Base-by-base conservation (phyloP, 2,113 vertebrate species). In the Sigmodon hispidus region DNA sequence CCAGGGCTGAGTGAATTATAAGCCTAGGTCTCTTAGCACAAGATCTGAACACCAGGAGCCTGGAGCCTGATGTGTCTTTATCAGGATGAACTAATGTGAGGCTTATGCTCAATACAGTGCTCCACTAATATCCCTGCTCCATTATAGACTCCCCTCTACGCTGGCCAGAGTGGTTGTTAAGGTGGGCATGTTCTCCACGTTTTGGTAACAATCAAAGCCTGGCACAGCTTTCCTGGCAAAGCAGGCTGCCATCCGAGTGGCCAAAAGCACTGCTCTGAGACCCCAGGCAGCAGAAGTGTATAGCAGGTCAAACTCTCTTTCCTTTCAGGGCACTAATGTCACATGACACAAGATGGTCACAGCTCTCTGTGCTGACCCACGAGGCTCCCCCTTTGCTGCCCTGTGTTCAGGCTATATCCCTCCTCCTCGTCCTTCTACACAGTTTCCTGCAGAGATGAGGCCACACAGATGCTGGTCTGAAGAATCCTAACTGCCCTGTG, bases 71-170 rank as follows among this genome's bases (percentile, higher is more conserved):
- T 3, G n/a, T 31, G 77, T 70, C 50, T 83, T 17, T 0, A 8
- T 15, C 7, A 6, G 73, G 83, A 57, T 21, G 22, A 57, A 22
- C 21, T 11, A 36, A 61, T 61, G 24, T 61, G 80, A n/a, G 52
- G n/a, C 57, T 43, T 83, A 83, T 10, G 65, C 31, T 31, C 1
- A 4, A 13, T 7, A 40, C 0, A 0, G 7, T 0, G 8, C 0
- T 3, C 67, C 2, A 13, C 26, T 36, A 1, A 12, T 12, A 81
- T 3, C 22, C 26, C 55, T 9, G 0, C 36, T 5, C 8, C n/a
- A 2, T 0, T 0, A 1, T 2, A 2, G 19, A 11, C 0, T 2
- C 40, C 88, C 7, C 5, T 21, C 92, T 15, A 8, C 0, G 7
- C 55, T 1, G 12, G 43, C 45, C 5, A 5, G 4, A 52, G 36